phyloP scores from a whole-genome alignment of 2,797 vertebrate species.

The Telmatherina bonti region DNA sequence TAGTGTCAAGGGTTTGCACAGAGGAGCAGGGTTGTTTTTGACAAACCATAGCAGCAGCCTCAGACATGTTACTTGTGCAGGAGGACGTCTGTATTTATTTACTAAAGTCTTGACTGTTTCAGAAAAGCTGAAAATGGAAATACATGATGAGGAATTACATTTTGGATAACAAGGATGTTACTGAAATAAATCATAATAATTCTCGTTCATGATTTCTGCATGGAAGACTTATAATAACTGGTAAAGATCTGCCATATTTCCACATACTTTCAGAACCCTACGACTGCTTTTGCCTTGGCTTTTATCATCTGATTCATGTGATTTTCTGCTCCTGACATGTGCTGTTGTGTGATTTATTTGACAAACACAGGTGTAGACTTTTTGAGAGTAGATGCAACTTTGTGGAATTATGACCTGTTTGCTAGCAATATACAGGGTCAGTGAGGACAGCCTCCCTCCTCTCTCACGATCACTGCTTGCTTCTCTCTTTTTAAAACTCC shows the following conservation, averaged over 20 bases:
- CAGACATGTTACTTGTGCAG: constrained; percentile 7
- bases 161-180: neutral
- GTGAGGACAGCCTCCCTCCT: constrained; percentile 38
- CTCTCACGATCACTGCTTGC: constrained; percentile 21
- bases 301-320: neutral
- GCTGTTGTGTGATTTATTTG: constrained; percentile 15
- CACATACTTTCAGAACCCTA: neutral
- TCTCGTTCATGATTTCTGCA: neutral
- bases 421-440: constrained; percentile 35
- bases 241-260: neutral
- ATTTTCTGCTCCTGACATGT: constrained; percentile 15
- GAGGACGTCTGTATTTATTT: neutral
- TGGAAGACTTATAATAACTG: neutral
- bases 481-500: neutral
- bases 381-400: constrained; percentile 59
- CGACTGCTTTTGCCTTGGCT: neutral
- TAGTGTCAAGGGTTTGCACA: constrained; percentile 35
- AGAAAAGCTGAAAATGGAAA: neutral
- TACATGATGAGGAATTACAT: neutral
- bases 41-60: constrained; percentile 32
- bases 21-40: constrained; percentile 46
- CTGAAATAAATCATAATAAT: neutral
- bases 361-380: constrained; percentile 25
- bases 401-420: constrained; percentile 52
- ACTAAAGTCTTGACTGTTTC: neutral